These are phyloP conservation scores for Himalopsyche kuldschensis DNA, from an alignment of 2,888 invertebrate species.

Conservation along the genomic window DNA sequence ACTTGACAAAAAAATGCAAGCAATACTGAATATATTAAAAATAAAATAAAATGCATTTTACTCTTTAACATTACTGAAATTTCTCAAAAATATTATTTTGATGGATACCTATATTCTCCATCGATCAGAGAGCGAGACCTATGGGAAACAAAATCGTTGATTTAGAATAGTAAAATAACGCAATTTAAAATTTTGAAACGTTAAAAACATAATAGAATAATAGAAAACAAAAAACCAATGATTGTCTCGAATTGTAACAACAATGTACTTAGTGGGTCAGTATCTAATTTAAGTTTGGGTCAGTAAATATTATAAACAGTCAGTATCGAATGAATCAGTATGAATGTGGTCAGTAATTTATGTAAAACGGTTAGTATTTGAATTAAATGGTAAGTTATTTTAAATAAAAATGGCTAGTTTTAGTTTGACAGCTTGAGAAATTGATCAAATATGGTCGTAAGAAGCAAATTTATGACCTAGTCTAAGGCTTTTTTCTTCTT, in stretches of 20 bases:
- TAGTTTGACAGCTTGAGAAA: no score
- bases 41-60: not conserved
- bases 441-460: no score
- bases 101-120: constrained; percentile 42
- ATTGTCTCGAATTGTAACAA: not conserved
- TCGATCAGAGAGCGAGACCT: constrained; percentile 42
- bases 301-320: no score
- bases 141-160: not conserved
- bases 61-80: not conserved
- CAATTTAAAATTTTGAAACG: not conserved
- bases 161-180: not conserved
- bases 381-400: no score
- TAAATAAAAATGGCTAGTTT: no score
- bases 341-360: no score
- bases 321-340: no score
- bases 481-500: no score
- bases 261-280: no score
- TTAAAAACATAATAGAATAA: not conserved
- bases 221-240: not conserved
- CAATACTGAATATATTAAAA: not conserved
- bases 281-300: no score
- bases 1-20: not conserved
- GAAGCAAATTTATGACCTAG: no score
- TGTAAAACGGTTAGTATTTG: no score
- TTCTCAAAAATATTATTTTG: not conserved